These are phyloP conservation scores for Sinocyclocheilus anophthalmus DNA, from an alignment of 2,113 vertebrate species.

Conservation along the genomic window DNA sequence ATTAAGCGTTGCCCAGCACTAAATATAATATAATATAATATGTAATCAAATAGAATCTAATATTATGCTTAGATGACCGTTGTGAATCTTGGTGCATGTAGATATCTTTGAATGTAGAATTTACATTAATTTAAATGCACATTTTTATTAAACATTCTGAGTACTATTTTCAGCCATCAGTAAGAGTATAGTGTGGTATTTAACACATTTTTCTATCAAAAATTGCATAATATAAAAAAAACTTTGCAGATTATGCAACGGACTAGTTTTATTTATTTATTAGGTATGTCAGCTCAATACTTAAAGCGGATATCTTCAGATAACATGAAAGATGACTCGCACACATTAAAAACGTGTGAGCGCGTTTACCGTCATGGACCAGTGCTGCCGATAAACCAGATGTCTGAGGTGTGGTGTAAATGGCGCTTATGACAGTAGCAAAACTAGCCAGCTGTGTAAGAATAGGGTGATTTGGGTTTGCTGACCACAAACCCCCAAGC, in stretches of 20 bases:
- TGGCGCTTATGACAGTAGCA: background rate
- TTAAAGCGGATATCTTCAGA: background rate
- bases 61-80: background rate
- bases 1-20: no score
- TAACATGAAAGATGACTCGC: background rate
- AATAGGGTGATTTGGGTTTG: slow-evolving; percentile 32
- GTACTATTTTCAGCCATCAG: background rate
- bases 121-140: background rate
- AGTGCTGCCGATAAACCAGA: background rate
- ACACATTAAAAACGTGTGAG: background rate
- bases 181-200: background rate
- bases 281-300: background rate
- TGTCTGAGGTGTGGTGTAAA: slow-evolving; percentile 7
- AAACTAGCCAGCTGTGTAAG: background rate
- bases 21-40: background rate
- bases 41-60: background rate
- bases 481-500: slow-evolving; percentile 58
- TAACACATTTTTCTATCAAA: background rate
- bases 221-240: background rate
- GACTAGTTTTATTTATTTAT: background rate
- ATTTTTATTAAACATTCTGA: background rate
- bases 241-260: background rate
- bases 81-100: background rate
- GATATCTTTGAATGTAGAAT: background rate
- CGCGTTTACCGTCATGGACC: background rate